A percentile compares a stretch with the other conserved stretches of the same genome.
These are phyloP conservation scores for Limanda limanda DNA, from an alignment of 2,113 vertebrate genomes.

Conservation along the genomic window DNA sequence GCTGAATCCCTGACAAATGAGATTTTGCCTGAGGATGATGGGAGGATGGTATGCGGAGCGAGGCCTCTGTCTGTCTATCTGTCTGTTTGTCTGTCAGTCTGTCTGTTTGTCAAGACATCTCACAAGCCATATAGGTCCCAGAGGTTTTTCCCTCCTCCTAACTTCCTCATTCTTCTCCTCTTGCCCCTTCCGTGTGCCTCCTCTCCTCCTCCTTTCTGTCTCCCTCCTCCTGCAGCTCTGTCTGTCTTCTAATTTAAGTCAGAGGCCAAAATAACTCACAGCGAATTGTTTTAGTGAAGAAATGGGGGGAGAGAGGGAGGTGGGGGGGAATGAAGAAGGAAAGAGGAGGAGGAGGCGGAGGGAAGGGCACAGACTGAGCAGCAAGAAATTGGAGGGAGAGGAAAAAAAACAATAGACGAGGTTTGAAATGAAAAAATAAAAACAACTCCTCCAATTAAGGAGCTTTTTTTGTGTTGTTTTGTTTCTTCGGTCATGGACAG, in stretches of 20 bases:
- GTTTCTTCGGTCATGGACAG: conserved; percentile 79
- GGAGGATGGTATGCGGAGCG: conserved; percentile 27
- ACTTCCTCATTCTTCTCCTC: conserved; percentile 21
- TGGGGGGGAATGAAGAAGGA: conserved; percentile 16
- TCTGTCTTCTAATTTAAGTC: conserved; percentile 68
- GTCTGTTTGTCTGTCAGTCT: conserved; percentile 42
- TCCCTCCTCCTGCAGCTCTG: conserved; percentile 26
- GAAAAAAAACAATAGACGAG: conserved; percentile 45
- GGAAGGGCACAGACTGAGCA: conserved; percentile 65
- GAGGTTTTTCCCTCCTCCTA: conserved; percentile 44
- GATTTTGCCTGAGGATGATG: conserved; percentile 74
- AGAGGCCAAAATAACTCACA: conserved; percentile 56
- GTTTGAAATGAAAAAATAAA: conserved; percentile 68
- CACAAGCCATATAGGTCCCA: conserved; percentile 48
- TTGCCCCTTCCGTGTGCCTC: conserved; percentile 23
- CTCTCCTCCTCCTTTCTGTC: conserved; percentile 6
- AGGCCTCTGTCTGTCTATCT: conserved; percentile 49
- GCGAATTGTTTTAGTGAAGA: conserved; percentile 80
- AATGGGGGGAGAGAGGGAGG: conserved; percentile 14
- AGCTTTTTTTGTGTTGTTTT: conserved; percentile 70
- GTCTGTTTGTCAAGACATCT: conserved; percentile 59
- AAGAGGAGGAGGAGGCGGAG: conserved; percentile 14
- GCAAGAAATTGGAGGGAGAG: conserved; percentile 62
- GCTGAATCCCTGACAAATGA: conserved; percentile 85
- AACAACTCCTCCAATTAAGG: conserved; percentile 77